Evolutionary conservation across 2,888 invertebrate genomes (phyloP).

Genomic region (Scaptomyza cyrtandrae): DNA sequence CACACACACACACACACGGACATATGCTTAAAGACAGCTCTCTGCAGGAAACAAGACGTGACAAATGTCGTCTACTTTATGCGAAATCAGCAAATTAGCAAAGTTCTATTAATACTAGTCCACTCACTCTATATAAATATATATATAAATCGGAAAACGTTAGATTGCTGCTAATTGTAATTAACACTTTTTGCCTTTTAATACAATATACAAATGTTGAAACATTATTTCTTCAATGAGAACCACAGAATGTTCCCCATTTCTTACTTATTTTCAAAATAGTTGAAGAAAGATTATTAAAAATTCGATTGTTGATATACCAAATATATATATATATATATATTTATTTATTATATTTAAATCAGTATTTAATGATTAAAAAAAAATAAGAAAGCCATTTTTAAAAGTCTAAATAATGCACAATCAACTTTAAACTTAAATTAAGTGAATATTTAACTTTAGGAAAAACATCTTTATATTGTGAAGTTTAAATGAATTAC

Average conservation of each 20-base stretch:
- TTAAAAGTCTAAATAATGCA: too few relatives aligned
- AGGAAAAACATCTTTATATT: too few relatives aligned
- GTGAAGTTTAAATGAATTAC: too few relatives aligned
- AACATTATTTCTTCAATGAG: not conserved
- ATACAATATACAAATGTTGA: not conserved
- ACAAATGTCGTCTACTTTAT: slow-evolving; percentile 29
- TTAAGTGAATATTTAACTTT: not conserved
- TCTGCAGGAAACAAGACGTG: slow-evolving; percentile 33
- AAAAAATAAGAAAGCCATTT: too few relatives aligned
- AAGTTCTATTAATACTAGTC: slow-evolving; percentile 23
- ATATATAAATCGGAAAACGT: not conserved
- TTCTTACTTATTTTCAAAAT: too few relatives aligned
- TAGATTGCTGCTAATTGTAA: slow-evolving; percentile 4
- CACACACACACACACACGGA: not conserved
- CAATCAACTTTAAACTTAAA: not conserved
- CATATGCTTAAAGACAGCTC: slow-evolving; percentile 3
- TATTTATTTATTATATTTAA: too few relatives aligned
- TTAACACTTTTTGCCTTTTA: not conserved
- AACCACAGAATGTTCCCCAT: not conserved
- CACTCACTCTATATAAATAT: not conserved
- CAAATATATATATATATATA: too few relatives aligned
- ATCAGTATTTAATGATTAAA: too few relatives aligned
- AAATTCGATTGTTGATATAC: too few relatives aligned
- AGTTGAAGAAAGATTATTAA: too few relatives aligned
- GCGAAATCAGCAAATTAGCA: slow-evolving; percentile 33